Evolutionary conservation across 2,113 vertebrate species (phyloP).

Genomic region (Eudyptes chrysolophus): DNA sequence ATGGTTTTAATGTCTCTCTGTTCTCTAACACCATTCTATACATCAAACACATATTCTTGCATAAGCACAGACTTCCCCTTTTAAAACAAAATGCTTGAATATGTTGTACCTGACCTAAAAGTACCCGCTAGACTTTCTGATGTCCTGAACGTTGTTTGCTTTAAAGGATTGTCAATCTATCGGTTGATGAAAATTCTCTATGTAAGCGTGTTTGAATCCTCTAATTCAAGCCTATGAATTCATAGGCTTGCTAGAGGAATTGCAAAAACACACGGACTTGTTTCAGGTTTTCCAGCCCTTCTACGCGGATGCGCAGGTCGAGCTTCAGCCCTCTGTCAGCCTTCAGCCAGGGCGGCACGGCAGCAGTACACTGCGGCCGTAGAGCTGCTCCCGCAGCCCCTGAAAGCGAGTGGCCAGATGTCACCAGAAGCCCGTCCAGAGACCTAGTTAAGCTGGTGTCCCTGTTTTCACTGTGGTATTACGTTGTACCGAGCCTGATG

Average conservation of each 20-base stretch:
- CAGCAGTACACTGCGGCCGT: accelerated
- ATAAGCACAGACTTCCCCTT: neutral
- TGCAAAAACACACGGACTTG: accelerated
- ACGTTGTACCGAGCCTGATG: accelerated
- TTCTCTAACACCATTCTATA: neutral
- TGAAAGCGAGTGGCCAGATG: neutral
- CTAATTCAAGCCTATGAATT: neutral
- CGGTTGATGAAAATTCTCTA: accelerated
- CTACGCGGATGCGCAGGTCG: accelerated
- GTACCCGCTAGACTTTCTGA: neutral
- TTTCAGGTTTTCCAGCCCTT: neutral
- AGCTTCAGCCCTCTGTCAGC: neutral
- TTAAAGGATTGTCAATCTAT: neutral
- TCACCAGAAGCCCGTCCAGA: neutral
- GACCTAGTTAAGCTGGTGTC: neutral
- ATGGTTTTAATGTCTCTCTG: neutral
- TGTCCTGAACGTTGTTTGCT: neutral
- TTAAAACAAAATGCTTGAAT: neutral
- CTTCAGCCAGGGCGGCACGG: neutral
- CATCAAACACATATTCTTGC: neutral
- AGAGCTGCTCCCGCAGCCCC: neutral
- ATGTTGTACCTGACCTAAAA: neutral
- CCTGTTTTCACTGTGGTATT: too few relatives aligned
- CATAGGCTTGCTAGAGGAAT: neutral
- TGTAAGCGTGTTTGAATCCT: accelerated